These are phyloP conservation scores for Deilephila elpenor DNA, from an alignment of 2,888 invertebrate genomes.

Conservation along the genomic window DNA sequence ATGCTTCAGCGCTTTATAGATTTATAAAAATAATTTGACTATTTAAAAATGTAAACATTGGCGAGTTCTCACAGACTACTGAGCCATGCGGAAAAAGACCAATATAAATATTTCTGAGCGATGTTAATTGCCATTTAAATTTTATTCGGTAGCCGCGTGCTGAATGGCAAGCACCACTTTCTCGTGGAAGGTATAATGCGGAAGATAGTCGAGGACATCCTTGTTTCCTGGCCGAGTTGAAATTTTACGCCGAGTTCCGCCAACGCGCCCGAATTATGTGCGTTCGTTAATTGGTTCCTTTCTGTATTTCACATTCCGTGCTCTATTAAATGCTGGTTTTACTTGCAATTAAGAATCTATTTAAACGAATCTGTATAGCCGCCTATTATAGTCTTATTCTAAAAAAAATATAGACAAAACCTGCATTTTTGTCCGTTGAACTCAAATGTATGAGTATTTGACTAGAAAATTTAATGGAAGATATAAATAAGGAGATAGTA, in stretches of 20 bases:
- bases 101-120: slow-evolving; percentile 31
- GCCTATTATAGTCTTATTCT: too few species aligned
- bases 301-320: neutral
- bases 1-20: neutral
- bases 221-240: slow-evolving; percentile 44
- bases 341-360: neutral
- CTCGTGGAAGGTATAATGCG: slow-evolving; percentile 50
- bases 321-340: neutral
- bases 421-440: too few species aligned
- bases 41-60: slow-evolving; percentile 15
- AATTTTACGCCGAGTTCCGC: slow-evolving; percentile 25
- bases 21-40: slow-evolving; percentile 11
- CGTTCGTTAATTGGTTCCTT: slow-evolving; percentile 2
- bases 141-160: slow-evolving; percentile 37
- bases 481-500: too few species aligned
- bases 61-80: neutral
- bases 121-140: slow-evolving; percentile 43
- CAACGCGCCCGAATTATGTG: neutral
- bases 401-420: too few species aligned
- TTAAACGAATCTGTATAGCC: neutral
- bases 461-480: too few species aligned
- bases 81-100: slow-evolving; percentile 40
- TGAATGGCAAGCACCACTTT: slow-evolving; percentile 50
- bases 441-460: too few species aligned
- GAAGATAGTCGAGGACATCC: slow-evolving; percentile 54